Base-by-base conservation (phyloP, 1,140 invertebrate species). In the Aphis gossypii region DNA sequence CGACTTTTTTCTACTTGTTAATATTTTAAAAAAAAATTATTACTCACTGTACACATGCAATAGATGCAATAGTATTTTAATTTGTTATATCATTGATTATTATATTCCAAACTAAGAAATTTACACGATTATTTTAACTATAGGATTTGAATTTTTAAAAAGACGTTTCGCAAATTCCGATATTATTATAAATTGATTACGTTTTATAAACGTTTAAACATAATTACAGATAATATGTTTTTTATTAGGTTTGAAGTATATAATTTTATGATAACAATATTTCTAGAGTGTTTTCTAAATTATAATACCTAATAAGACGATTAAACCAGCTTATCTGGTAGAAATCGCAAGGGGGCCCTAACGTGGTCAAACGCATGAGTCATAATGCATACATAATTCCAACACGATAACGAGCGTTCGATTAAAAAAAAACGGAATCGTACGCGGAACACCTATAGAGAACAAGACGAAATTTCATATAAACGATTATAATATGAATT, bases 331-430 rank as follows among this genome's bases (percentile, higher is more conserved):
- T 38, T 88, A 88, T 88, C 87, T 51, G 8, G 11, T 14, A 30
- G 30, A 48, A 87, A 87, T 87, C 18, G 44, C 25, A 30, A 11
- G 18, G n/a, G 87, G 35, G 51, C 30, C n/a, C 18, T 54, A 88
- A 54, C n/a, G 48, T 68, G 60, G 20, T 46, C 44, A 83, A 25
- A 84, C 18, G 87, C 38, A 51, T 54, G 87, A 88, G 87, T 88
- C 87, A 88, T 48, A n/a, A 76, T n/a, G 60, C 35, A 83, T 38
- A 83, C 76, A 23, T 38, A 46, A 48, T 44, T 11, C 30, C 41
- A 87, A 87, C 41, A 88, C 87, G 46, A 88, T 88, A 88, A 54
- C n/a, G 8, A 88, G n/a, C 20, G 46, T 87, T 51, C 86, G 86
- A 87, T 51, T 87, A n/a, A 87, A 54, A 30, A 30, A 51, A 51